Base-by-base conservation (phyloP, 2,797 vertebrate genomes). In the Aphelocoma californica region DNA sequence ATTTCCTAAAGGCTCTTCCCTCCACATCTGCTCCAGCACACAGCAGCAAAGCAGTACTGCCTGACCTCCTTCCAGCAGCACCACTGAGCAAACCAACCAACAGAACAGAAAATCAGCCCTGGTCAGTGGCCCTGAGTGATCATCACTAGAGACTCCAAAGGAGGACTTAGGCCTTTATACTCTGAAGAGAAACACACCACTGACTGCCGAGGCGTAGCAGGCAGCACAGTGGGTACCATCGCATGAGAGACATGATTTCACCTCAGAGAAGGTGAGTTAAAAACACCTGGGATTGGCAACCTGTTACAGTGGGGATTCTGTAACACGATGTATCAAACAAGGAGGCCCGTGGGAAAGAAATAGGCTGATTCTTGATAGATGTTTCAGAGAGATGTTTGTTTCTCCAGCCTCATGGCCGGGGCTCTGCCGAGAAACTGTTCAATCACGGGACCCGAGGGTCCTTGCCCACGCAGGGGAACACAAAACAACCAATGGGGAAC, bases 91-190 rank as follows among this genome's bases (percentile, higher is more conserved):
- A 82, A n/a, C 19, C 32, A 44, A 3, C 50, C 12, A 3, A 28
- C 24, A 45, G 57, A 45, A 31, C 11, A 38, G 57, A 70, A 77
- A 71, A 64, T 14, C 44, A 25, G 20, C 12, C 36, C 17, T 28
- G 32, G 6, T 12, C 70, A 56, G 18, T 36, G 36, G 32, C 18
- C 64, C 24, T 0, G 0, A 25, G 65, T 0, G 0, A 38, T 26
- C 3, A 4, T 18, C 38, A 40, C 12, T 25, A 31, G 58, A 57
- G 20, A 45, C 18, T 45, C 12, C 24, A 40, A 17, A 71, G 51
- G 21, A 38, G 19, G 16, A 44, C 13, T 26, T 45, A 18, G 29
- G 38, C 18, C 25, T 23, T 65, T 31, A 19, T 64, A 51, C 18
- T 42, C 40, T 45, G 58, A 31, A 64, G 29, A 57, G 38, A 71